Evolutionary conservation across 2,797 vertebrate species (phyloP).

Genomic region (Sebastes steindachneri): DNA sequence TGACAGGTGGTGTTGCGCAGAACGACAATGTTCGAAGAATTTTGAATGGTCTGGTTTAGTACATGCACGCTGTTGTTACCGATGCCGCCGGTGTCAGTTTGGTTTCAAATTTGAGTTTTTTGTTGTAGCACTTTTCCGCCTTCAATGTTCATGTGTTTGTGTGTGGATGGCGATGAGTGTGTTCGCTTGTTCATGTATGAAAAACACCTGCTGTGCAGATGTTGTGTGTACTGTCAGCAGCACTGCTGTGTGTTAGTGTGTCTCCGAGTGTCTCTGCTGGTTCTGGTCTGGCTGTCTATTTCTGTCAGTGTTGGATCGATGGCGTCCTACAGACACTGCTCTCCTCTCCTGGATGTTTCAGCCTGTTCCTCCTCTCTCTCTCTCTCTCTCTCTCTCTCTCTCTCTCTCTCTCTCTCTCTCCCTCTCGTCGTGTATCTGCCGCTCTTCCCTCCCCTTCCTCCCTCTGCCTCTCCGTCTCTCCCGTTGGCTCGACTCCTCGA

Average conservation of each 20-base stretch:
- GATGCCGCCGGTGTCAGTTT: neutral
- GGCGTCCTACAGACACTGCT: constrained; percentile 53
- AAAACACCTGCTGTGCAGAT: constrained; percentile 17
- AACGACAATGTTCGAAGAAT: neutral
- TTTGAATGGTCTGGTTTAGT: neutral
- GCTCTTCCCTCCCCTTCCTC: constrained; percentile 18
- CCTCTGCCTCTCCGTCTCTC: constrained; percentile 18
- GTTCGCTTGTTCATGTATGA: constrained; percentile 14
- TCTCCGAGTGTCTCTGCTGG: constrained; percentile 32
- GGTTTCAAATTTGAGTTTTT: neutral
- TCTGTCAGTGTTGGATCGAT: constrained; percentile 66
- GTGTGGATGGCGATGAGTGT: neutral
- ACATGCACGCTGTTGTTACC: neutral
- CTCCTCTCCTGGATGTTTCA: constrained; percentile 54
- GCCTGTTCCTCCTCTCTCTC: constrained; percentile 19
- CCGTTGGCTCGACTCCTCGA: constrained; percentile 32
- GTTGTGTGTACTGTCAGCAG: constrained; percentile 27
- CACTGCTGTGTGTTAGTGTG: constrained; percentile 42
- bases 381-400: neutral
- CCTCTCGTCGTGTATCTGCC: neutral
- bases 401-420: neutral
- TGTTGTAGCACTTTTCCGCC: neutral
- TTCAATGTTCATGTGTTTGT: neutral
- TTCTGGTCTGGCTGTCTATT: constrained; percentile 64
- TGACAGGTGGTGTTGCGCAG: neutral